Percentiles rank a stretch among this genome's conserved stretches.
These are phyloP conservation scores for Agonopterix heracliana DNA, from an alignment of 2,888 invertebrate genomes.

Conservation along the genomic window DNA sequence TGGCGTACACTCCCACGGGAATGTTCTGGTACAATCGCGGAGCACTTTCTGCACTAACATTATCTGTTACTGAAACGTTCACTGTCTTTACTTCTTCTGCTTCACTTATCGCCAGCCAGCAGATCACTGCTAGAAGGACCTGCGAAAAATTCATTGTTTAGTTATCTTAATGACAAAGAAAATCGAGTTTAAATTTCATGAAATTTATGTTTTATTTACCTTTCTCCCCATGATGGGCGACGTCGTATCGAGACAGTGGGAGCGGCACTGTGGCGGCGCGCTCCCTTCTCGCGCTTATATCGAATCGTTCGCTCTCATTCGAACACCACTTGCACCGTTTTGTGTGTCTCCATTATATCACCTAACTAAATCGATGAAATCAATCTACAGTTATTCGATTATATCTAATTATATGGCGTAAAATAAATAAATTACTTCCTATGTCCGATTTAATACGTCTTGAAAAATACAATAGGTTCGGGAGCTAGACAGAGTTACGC, in stretches of 20 bases:
- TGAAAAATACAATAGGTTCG: too few species aligned
- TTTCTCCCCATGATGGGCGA: slow-evolving; percentile 56
- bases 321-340: slow-evolving; percentile 21
- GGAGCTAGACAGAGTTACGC: too few species aligned
- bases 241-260: slow-evolving; percentile 46
- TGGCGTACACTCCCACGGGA: slow-evolving; percentile 53
- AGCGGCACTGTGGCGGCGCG: slow-evolving; percentile 56
- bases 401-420: slow-evolving; percentile 15
- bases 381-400: slow-evolving; percentile 6
- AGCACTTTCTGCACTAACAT: slow-evolving; percentile 48
- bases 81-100: slow-evolving; percentile 30
- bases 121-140: slow-evolving; percentile 44
- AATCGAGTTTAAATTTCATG: background rate
- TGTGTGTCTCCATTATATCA: slow-evolving; percentile 44
- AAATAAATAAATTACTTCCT: slow-evolving; percentile 35
- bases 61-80: slow-evolving; percentile 36
- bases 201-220: slow-evolving; percentile 34
- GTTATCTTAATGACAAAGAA: background rate
- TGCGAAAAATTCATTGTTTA: slow-evolving; percentile 31
- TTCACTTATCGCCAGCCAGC: slow-evolving; percentile 42
- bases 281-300: slow-evolving; percentile 51
- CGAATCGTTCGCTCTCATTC: slow-evolving; percentile 28
- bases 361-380: slow-evolving; percentile 1
- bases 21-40: slow-evolving; percentile 50
- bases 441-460: slow-evolving; percentile 13